Evolutionary conservation across 2,888 invertebrate species (phyloP).

Genomic region (Machimus atricapillus): DNA sequence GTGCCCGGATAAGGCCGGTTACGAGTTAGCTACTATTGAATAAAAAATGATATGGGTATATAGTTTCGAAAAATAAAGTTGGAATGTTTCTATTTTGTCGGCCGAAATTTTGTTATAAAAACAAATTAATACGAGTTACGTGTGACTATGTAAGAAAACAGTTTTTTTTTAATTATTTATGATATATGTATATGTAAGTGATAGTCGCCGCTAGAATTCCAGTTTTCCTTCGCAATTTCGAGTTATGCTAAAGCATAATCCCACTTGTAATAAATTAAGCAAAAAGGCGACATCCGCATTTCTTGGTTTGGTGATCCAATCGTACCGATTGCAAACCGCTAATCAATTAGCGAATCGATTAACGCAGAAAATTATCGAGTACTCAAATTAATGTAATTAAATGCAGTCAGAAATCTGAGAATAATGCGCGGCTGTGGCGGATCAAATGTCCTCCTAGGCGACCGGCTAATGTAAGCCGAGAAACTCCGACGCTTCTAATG

Average conservation of each 20-base stretch:
- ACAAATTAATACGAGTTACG: no score
- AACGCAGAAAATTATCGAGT: constrained; percentile 43
- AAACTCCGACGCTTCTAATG: constrained; percentile 8
- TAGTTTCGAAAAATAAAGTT: no score
- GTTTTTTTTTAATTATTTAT: no score
- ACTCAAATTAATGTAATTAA: constrained; percentile 47
- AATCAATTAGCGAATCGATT: constrained; percentile 43
- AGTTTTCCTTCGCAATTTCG: not conserved
- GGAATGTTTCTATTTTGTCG: no score
- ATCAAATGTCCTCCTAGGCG: not conserved
- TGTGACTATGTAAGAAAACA: no score
- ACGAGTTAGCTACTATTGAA: no score
- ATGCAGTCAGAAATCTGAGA: not conserved
- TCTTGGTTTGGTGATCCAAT: not conserved
- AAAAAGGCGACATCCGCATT: not conserved
- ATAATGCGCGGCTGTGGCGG: not conserved
- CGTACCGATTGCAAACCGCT: not conserved
- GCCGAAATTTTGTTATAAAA: no score
- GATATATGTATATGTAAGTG: no score
- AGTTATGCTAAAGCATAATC: not conserved
- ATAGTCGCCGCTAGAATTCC: not conserved
- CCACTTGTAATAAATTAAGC: not conserved
- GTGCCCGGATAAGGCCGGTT: no score
- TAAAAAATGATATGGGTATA: no score
- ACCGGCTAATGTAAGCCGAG: not conserved